A percentile compares a stretch with the other conserved stretches of the same genome.
These are phyloP conservation scores for Metacarcinus magister DNA, from an alignment of 2,888 invertebrate species.

Conservation along the genomic window DNA sequence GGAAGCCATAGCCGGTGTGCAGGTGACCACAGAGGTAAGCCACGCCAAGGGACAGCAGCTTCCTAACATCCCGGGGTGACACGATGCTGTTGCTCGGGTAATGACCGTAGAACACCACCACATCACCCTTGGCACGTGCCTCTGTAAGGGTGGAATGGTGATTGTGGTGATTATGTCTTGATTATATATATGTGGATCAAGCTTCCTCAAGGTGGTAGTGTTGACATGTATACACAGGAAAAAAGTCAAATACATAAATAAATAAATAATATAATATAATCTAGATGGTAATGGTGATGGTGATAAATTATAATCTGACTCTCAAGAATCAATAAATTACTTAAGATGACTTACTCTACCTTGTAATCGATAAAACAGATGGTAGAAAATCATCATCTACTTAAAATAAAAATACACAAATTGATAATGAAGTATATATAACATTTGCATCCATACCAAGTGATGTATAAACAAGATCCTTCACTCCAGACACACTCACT, in stretches of 20 bases:
- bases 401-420: too few relatives aligned
- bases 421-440: too few relatives aligned
- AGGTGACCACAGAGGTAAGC: constrained; percentile 78
- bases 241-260: too few relatives aligned
- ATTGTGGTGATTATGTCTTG: not conserved
- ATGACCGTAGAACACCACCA: constrained; percentile 75
- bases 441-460: too few relatives aligned
- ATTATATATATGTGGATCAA: not conserved
- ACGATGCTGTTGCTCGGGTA: constrained; percentile 74
- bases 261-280: not conserved
- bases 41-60: constrained; percentile 58
- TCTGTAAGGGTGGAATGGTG: constrained; percentile 49
- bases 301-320: not conserved
- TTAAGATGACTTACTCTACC: not conserved
- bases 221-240: not conserved
- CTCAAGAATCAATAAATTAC: not conserved
- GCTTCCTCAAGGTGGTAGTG: not conserved
- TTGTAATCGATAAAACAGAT: not conserved
- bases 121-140: constrained; percentile 64
- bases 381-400: not conserved
- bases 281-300: not conserved
- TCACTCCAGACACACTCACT: constrained; percentile 27
- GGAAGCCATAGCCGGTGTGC: constrained; percentile 69
- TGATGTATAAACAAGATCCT: not conserved
- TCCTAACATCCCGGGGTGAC: constrained; percentile 64